These are phyloP conservation scores for Ambastaia sidthimunki DNA, from an alignment of 2,797 vertebrate genomes.

Conservation along the genomic window DNA sequence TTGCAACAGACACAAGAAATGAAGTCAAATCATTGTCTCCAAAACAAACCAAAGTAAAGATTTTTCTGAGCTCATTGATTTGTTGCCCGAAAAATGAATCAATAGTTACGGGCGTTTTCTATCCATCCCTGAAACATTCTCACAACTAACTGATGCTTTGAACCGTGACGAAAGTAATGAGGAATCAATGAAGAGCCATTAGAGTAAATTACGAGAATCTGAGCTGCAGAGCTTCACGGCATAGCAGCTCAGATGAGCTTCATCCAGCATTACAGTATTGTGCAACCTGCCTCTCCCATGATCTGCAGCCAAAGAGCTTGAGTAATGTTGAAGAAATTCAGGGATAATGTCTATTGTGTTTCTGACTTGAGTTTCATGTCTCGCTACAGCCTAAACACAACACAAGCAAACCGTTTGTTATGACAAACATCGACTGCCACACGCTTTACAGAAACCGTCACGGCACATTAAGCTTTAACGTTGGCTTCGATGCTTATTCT, in stretches of 20 bases:
- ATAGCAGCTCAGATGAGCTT: slow-evolving; percentile 28
- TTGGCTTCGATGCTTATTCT: background rate
- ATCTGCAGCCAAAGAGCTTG: slow-evolving; percentile 64
- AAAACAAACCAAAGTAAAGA: slow-evolving; percentile 4
- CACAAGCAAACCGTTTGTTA: background rate
- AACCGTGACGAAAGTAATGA: slow-evolving; percentile 22
- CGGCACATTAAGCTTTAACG: background rate
- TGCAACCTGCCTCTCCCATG: slow-evolving; percentile 66
- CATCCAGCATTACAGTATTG: slow-evolving; percentile 62
- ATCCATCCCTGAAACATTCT: slow-evolving; percentile 5
- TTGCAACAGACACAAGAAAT: slow-evolving; percentile 16
- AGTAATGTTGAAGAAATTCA: slow-evolving; percentile 68
- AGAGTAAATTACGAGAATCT: slow-evolving; percentile 27
- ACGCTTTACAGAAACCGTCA: background rate
- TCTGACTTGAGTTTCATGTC: slow-evolving; percentile 64
- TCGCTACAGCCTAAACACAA: slow-evolving; percentile 56
- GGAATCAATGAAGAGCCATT: slow-evolving; percentile 34
- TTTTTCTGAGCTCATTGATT: background rate
- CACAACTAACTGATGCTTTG: slow-evolving; percentile 15
- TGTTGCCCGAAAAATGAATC: background rate
- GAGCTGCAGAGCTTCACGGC: slow-evolving; percentile 15
- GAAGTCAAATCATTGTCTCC: background rate
- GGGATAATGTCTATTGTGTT: slow-evolving; percentile 65
- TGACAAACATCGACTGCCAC: background rate
- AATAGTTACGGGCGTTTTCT: background rate